Evolutionary conservation across 64 coral and sea anemone species (phyloP).

Genomic region (Acropora yongei): DNA sequence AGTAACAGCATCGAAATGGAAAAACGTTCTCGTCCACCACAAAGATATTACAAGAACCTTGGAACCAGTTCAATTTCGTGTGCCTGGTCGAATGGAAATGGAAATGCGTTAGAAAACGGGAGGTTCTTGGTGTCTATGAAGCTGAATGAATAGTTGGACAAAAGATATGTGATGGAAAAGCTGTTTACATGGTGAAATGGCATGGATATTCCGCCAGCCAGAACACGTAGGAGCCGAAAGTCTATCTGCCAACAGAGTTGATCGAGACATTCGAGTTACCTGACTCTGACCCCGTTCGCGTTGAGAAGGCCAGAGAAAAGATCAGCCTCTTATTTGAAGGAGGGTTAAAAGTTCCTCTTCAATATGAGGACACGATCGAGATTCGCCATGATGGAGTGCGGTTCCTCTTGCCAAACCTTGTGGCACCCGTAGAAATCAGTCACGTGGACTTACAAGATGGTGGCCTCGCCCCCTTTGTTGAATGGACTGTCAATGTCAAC

Average conservation of each 20-base stretch:
- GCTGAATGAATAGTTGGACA: not conserved
- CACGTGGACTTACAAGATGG: not conserved
- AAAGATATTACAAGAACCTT: not conserved
- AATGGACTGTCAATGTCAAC: not conserved
- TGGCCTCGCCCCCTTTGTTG: constrained; percentile 8
- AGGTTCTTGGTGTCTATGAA: not conserved
- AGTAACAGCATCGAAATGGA: not conserved
- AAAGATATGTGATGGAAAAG: not conserved
- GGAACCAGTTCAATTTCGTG: not conserved
- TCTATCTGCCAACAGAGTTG: constrained; percentile 7
- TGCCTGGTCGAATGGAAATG: not conserved
- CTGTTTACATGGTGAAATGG: constrained; percentile 18
- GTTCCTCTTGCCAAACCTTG: constrained; percentile 1
- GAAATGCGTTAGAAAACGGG: not conserved
- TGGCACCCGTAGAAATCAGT: not conserved
- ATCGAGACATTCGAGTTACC: not conserved
- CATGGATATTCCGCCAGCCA: constrained; percentile 11
- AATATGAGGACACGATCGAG: not conserved
- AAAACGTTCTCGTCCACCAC: not conserved
- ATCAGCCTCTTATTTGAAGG: constrained; percentile 18
- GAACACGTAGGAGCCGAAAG: constrained; percentile 42
- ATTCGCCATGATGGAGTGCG: not conserved
- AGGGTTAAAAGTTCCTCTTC: constrained; percentile 32
- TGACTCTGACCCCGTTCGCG: not conserved
- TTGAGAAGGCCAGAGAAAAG: not conserved